Evolutionary conservation across 2,888 invertebrate species (phyloP).

Genomic region (Scaptodrosophila latifasciaeformis): DNA sequence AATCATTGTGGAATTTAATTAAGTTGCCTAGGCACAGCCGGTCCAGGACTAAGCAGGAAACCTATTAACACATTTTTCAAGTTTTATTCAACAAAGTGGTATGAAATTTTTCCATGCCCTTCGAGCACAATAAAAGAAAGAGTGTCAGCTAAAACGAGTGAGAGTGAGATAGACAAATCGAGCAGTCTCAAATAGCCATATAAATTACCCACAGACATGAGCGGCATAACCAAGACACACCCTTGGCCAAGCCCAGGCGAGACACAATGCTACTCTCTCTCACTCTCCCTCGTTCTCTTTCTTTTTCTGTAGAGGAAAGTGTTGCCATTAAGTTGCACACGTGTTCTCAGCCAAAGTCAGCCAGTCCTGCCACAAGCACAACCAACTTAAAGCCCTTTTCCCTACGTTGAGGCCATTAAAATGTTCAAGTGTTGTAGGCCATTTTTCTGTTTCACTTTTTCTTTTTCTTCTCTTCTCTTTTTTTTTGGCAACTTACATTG

Average conservation of each 20-base stretch:
- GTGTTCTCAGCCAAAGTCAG: slow-evolving; percentile 25
- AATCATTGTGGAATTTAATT: slow-evolving; percentile 62
- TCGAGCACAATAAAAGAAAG: neutral
- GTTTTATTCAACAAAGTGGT: slow-evolving; percentile 62
- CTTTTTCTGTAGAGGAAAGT: slow-evolving; percentile 21
- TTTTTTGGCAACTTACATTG: neutral
- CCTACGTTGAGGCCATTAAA: neutral
- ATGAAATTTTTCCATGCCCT: slow-evolving; percentile 48
- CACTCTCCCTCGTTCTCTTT: no score
- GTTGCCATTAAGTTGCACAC: slow-evolving; percentile 40
- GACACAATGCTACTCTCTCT: neutral
- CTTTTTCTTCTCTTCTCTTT: neutral
- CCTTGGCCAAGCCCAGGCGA: no score
- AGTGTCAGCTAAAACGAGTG: neutral
- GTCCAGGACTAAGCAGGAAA: slow-evolving; percentile 15
- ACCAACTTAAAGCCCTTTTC: neutral
- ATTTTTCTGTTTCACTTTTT: neutral
- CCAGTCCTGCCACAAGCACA: neutral
- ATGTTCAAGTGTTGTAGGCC: slow-evolving; percentile 32
- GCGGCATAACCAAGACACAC: slow-evolving; percentile 26
- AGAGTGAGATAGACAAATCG: slow-evolving; percentile 3
- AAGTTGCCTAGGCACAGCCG: slow-evolving; percentile 26
- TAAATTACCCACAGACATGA: slow-evolving; percentile 56
- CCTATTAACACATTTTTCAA: slow-evolving; percentile 63
- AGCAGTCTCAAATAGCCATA: slow-evolving; percentile 39